Evolutionary conservation across 2,888 invertebrate genomes (phyloP).

Genomic region (Plemyria rubiginata): DNA sequence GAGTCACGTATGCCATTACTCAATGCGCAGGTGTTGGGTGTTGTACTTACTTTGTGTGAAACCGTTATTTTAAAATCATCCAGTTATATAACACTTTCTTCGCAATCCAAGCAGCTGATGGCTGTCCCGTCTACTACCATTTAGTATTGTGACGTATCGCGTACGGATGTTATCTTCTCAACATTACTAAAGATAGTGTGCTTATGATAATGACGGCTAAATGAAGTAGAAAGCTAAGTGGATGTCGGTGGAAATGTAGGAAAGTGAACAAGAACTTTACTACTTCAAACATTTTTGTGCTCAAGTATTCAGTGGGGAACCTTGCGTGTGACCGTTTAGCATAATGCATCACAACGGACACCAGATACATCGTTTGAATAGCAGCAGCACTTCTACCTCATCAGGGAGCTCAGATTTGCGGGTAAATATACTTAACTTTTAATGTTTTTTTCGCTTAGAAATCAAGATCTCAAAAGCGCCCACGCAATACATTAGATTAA

Average conservation of each 20-base stretch:
- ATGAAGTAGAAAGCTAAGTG: constrained; percentile 31
- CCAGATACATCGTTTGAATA: constrained; percentile 63
- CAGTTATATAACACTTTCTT: constrained; percentile 39
- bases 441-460: neutral
- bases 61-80: constrained; percentile 44
- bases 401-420: constrained; percentile 73
- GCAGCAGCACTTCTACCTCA: constrained; percentile 72
- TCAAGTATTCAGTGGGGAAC: constrained; percentile 13
- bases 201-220: constrained; percentile 26
- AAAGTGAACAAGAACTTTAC: constrained; percentile 5
- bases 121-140: neutral
- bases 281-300: constrained; percentile 3
- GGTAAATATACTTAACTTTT: constrained; percentile 62
- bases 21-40: constrained; percentile 60
- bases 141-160: constrained; percentile 3
- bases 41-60: constrained; percentile 41
- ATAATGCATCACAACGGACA: constrained; percentile 28
- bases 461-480: neutral
- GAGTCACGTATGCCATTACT: constrained; percentile 79
- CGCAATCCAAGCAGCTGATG: constrained; percentile 7
- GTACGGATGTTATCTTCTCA: constrained; percentile 12
- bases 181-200: constrained; percentile 25
- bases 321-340: constrained; percentile 11
- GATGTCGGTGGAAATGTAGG: constrained; percentile 20
- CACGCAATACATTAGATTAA: neutral